Base-by-base conservation (phyloP, 1,140 invertebrate species). In the Dolichoris vasculosae region DNA sequence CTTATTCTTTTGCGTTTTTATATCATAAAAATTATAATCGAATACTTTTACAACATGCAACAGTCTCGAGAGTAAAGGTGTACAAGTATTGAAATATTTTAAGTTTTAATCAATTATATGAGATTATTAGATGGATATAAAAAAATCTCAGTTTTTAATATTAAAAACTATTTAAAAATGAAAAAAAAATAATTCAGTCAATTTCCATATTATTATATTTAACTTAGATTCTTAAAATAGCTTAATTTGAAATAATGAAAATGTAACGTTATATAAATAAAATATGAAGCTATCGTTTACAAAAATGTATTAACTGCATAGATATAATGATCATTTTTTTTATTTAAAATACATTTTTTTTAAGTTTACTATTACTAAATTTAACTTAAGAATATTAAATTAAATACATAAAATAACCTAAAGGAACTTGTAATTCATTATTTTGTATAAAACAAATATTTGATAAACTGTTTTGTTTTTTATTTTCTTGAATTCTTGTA, bases 241-340 rank as follows among this genome's bases (percentile, higher is more conserved):
- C 23, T 71, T 35, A 71, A 38, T 23, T 20, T 38, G 20, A 69
- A 40, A 23, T 40, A 40, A 30, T 64, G 15, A 30, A 15, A 64
- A 59, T 23, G 26, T 6, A 46, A 35, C 35, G 0, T 35, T 15
- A 32, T 55, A 23, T 40, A 38, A 38, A 80, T 30, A 67, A 38
- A 69, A 46, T 38, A 81, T 69, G 48, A 71, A 67, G 6, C 20
- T 71, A 51, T 30, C 48, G 20, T 82, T 71, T 48, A 82, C 46
- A 38, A 71, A 46, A 51, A 71, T 38, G 46, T 71, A 55, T 71
- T 43, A 81, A 32, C 26, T 69, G 46, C 17, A 48, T 38, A 15
- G 32, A 43, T 83, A 51, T 83, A 51, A 75, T 76, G 71, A 71
- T 73, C 73, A 43, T 78, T 32, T 81, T n/a, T n/a, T 73, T 40